Base-by-base conservation (phyloP, 1,140 invertebrate genomes). In the Catajapyx aquilonaris region DNA sequence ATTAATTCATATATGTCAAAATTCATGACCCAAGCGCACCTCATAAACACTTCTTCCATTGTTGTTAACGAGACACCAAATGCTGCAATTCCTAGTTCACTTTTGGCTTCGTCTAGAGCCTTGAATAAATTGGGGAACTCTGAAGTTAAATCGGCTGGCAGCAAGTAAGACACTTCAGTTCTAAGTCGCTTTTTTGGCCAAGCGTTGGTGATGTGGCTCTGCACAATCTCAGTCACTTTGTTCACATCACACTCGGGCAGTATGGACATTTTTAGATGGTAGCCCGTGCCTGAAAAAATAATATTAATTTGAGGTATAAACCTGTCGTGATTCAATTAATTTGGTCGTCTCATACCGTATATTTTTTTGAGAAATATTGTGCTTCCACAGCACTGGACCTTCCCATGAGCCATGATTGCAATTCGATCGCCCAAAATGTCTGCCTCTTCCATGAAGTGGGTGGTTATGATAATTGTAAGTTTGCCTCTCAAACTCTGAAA, bases 401-500 rank as follows among this genome's bases (percentile, higher is more conserved):
- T 49, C 10, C 69, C 69, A 18, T 59, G 51, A 15, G 63, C 57
- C 63, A 71, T 67, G 35, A 71, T 69, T 18, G 64, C 63, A 41
- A 71, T 68, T 34, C 68, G 44, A 48, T 72, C 68, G n/a, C 71
- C 71, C 2, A 75, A 50, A 16, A 65, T 43, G 49, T 74, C 71
- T 16, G 72, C 71, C 51, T 73, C 72, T 44, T 73, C 70, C 71
- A 76, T 74, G 49, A 69, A 73, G 50, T 76, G 72, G 16, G 71
- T 75, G 1, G 68, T 68, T 16, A 74, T 48, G 5, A 74, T 44
- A 35, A 73, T 60, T 5, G 69, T 71, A 3, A 67, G 48, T 5
- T 58, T 57, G 11, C 42, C 56, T 48, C 40, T 54, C 1, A 34
- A n/a, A n/a, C n/a, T n/a, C n/a, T n/a, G n/a, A n/a, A n/a, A n/a